phyloP scores from a whole-genome alignment of 2,888 invertebrate genomes.

The Synergus umbraculus region DNA sequence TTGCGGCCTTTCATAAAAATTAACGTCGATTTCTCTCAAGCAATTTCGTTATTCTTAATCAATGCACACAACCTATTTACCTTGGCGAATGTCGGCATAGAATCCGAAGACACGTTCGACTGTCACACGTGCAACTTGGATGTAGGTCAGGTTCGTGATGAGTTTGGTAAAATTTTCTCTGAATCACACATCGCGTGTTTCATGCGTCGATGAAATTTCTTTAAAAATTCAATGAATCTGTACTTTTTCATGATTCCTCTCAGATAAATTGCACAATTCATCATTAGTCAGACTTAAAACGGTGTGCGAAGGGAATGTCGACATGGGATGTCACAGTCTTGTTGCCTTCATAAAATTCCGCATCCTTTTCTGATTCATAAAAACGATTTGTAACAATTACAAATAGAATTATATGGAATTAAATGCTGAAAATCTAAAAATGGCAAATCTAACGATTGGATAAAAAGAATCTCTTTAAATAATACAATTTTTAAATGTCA shows the following conservation, averaged over 20 bases:
- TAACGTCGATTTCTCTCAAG: slow-evolving; percentile 34
- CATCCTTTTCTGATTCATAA: slow-evolving; percentile 34
- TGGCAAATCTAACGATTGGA: too few relatives aligned
- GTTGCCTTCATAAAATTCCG: slow-evolving; percentile 34
- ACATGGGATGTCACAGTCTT: slow-evolving; percentile 28
- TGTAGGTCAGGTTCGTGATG: slow-evolving; percentile 42
- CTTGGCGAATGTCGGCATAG: slow-evolving; percentile 37
- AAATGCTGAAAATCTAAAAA: too few relatives aligned
- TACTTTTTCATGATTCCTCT: slow-evolving; percentile 8
- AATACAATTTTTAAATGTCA: neutral
- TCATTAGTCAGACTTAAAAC: slow-evolving; percentile 34
- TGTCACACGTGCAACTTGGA: slow-evolving; percentile 41
- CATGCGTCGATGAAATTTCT: slow-evolving; percentile 22
- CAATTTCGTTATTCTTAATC: slow-evolving; percentile 39
- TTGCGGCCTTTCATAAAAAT: slow-evolving; percentile 18
- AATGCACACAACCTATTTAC: slow-evolving; percentile 41
- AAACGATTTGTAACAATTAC: neutral
- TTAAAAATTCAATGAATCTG: slow-evolving; percentile 34
- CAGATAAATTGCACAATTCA: slow-evolving; percentile 27
- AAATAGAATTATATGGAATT: neutral
- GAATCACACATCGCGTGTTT: slow-evolving; percentile 23
- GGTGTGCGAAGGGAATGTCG: slow-evolving; percentile 9
- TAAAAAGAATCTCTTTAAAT: too few relatives aligned
- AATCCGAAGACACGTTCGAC: slow-evolving; percentile 37
- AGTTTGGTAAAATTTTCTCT: slow-evolving; percentile 38